Evolutionary conservation across 2,113 vertebrate genomes (phyloP).

Genomic region (Tonatia bakeri): DNA sequence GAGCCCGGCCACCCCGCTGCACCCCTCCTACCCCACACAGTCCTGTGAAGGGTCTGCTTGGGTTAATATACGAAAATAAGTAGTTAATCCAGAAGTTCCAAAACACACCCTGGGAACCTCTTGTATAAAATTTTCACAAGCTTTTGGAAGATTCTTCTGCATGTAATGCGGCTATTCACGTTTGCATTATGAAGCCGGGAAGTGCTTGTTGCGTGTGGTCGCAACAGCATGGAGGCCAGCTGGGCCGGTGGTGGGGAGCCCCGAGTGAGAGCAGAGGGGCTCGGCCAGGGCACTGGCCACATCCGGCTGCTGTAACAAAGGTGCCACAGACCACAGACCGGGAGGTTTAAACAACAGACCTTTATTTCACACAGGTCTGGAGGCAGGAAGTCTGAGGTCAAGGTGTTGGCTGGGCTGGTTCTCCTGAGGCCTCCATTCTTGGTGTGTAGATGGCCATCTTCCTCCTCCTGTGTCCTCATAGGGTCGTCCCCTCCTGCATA

Average conservation of each 20-base stretch:
- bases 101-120: not conserved
- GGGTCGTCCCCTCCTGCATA: not conserved
- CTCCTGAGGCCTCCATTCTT: not conserved
- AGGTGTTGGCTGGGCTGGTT: not conserved
- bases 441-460: not conserved
- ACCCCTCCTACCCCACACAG: not conserved
- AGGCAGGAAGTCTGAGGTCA: not conserved
- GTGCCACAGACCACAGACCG: not conserved
- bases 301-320: not conserved
- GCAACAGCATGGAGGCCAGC: not conserved
- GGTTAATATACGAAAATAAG: not conserved
- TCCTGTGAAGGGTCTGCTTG: not conserved
- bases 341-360: not conserved
- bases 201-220: not conserved
- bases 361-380: not conserved
- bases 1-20: not conserved
- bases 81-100: not conserved
- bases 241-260: not conserved
- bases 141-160: not conserved
- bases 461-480: not conserved
- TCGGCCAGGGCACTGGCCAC: not conserved
- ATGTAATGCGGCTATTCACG: fast-evolving
- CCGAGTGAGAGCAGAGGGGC: not conserved
- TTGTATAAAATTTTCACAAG: not conserved
- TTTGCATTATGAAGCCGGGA: not conserved